Percentiles rank a stretch among this genome's conserved stretches.
These are phyloP conservation scores for Zhuqinia jingwanae DNA, from an alignment of 2,888 invertebrate species.

Conservation along the genomic window DNA sequence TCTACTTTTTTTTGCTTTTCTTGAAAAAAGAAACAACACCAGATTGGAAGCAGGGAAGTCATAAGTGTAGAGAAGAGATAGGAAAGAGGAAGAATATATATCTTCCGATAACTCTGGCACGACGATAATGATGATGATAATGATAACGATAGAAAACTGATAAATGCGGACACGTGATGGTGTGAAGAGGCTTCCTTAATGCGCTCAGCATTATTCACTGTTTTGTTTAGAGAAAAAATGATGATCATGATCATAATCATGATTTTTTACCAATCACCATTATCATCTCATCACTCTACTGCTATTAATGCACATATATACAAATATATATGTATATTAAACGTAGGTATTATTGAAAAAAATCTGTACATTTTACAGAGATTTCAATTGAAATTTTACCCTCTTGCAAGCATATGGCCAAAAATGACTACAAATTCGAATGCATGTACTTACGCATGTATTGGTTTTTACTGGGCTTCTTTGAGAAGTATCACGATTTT, in stretches of 20 bases:
- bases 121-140: conserved; percentile 43
- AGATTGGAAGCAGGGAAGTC: conserved; percentile 68
- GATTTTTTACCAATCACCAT: conserved; percentile 28
- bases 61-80: too few relatives aligned
- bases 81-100: conserved; percentile 2
- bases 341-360: too few relatives aligned
- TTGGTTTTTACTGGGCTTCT: conserved; percentile 46
- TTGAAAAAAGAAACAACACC: conserved; percentile 47
- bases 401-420: conserved; percentile 60
- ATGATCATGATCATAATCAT: conserved; percentile 34
- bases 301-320: conserved; percentile 24
- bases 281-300: neutral
- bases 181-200: conserved; percentile 63
- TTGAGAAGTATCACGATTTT: conserved; percentile 58
- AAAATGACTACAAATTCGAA: conserved; percentile 18
- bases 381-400: conserved; percentile 39
- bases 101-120: conserved; percentile 6
- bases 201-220: conserved; percentile 51
- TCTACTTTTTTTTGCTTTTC: neutral
- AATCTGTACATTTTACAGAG: conserved; percentile 6
- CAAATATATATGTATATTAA: too few relatives aligned
- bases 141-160: conserved; percentile 44
- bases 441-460: too few relatives aligned
- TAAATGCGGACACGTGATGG: conserved; percentile 73
- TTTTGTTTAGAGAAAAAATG: conserved; percentile 58